Evolutionary conservation across 2,797 vertebrate species (phyloP).

Genomic region (Chelmon rostratus): DNA sequence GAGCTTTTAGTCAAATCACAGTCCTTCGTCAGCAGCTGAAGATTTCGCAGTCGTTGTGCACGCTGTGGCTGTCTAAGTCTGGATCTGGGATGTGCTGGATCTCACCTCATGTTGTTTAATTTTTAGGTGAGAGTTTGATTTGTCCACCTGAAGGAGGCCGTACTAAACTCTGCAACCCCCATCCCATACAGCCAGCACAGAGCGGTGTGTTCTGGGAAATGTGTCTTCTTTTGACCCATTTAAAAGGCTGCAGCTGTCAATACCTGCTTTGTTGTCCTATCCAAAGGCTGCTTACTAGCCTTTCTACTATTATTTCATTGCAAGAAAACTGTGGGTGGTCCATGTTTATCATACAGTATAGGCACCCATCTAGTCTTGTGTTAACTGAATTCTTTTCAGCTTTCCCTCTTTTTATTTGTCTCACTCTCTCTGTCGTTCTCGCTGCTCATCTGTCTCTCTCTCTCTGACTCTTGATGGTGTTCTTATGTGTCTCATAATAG

Average conservation of each 20-base stretch:
- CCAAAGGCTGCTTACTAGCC: background rate
- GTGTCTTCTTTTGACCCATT: slow-evolving; percentile 4
- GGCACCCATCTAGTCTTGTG: background rate
- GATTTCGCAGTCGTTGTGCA: background rate
- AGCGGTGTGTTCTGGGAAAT: background rate
- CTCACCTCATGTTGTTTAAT: background rate
- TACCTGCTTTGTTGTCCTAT: background rate
- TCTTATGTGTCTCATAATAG: slow-evolving; percentile 10
- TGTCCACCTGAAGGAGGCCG: background rate
- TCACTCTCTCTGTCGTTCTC: background rate
- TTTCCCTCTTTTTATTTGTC: background rate
- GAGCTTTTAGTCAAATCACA: background rate
- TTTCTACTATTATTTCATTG: background rate
- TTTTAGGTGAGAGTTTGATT: background rate
- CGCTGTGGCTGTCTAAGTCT: background rate
- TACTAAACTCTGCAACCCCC: background rate
- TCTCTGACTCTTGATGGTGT: background rate
- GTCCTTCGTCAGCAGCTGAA: background rate
- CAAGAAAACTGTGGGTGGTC: background rate
- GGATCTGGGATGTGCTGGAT: background rate
- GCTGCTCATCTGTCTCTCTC: background rate
- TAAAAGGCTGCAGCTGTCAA: slow-evolving; percentile 7
- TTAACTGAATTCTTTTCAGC: background rate
- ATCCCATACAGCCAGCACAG: background rate
- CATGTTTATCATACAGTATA: background rate